These are phyloP conservation scores for Tachuris rubrigastra DNA, from an alignment of 2,113 vertebrate genomes.

Conservation along the genomic window DNA sequence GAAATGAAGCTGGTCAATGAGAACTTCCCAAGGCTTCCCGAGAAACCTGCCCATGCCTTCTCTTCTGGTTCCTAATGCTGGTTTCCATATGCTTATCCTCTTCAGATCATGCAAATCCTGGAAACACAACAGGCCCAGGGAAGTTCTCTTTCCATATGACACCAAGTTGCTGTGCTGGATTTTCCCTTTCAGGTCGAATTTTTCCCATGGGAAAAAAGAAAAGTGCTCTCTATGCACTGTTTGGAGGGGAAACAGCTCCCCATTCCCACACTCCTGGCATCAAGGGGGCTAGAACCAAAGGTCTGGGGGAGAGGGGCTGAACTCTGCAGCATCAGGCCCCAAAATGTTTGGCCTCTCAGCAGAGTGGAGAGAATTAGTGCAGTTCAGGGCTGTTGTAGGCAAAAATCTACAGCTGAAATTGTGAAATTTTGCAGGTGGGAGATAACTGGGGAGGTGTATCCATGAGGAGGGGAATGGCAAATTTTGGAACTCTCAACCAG, in stretches of 20 bases:
- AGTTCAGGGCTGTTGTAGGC: neutral
- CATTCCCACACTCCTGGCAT: neutral
- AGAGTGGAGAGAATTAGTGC: rapidly evolving
- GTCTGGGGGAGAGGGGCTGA: neutral
- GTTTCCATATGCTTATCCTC: neutral
- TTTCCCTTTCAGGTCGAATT: neutral
- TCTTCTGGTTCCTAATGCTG: neutral
- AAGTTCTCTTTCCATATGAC: neutral
- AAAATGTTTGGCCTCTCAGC: neutral
- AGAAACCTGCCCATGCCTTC: neutral
- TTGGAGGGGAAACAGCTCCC: neutral
- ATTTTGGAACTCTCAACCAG: neutral
- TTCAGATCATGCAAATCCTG: neutral
- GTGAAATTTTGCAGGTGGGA: neutral
- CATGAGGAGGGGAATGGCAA: neutral
- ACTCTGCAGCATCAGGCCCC: no score
- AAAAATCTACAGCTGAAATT: neutral
- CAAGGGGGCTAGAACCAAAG: neutral
- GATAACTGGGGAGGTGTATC: rapidly evolving
- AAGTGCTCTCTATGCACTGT: neutral
- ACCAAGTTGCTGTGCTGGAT: neutral
- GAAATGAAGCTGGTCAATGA: neutral
- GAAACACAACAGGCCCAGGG: neutral
- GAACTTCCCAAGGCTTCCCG: neutral
- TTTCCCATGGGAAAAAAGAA: conserved; percentile 21